These are phyloP conservation scores for Eulemur macaco DNA, from an alignment of 2,113 vertebrate genomes.

Conservation along the genomic window DNA sequence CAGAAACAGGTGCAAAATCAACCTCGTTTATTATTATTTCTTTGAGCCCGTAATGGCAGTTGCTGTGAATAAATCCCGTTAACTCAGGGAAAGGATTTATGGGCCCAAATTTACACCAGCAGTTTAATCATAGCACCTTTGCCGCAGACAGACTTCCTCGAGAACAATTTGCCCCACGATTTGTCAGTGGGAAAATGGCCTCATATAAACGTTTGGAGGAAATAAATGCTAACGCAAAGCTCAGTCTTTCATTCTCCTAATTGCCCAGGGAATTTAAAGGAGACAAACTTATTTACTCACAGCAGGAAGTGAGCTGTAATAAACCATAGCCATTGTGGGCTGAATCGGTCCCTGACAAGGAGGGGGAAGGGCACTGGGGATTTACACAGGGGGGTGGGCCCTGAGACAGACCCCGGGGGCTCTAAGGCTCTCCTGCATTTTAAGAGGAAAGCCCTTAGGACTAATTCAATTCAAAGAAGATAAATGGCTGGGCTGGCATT, in stretches of 20 bases:
- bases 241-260: slow-evolving; percentile 88
- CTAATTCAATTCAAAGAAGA: neutral
- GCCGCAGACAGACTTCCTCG: slow-evolving; percentile 84
- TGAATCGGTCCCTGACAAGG: slow-evolving; percentile 80
- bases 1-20: slow-evolving; percentile 84
- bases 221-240: slow-evolving; percentile 86
- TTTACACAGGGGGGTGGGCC: rapidly evolving
- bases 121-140: slow-evolving; percentile 87
- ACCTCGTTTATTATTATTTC: slow-evolving; percentile 85
- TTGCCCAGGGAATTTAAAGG: slow-evolving; percentile 87
- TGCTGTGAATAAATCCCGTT: slow-evolving; percentile 83
- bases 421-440: slow-evolving; percentile 5
- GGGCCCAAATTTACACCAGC: slow-evolving; percentile 84
- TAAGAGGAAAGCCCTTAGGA: neutral
- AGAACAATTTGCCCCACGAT: slow-evolving; percentile 87
- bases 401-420: neutral
- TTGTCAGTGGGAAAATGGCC: slow-evolving; percentile 88
- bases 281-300: slow-evolving; percentile 90
- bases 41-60: slow-evolving; percentile 79
- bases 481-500: neutral
- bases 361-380: neutral
- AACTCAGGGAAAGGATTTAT: slow-evolving; percentile 87
- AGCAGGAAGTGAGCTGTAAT: slow-evolving; percentile 86
- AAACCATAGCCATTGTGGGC: slow-evolving; percentile 84
- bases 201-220: slow-evolving; percentile 84